Evolutionary conservation across 1,140 invertebrate species (phyloP).

Genomic region (Brachionus koreanus): DNA sequence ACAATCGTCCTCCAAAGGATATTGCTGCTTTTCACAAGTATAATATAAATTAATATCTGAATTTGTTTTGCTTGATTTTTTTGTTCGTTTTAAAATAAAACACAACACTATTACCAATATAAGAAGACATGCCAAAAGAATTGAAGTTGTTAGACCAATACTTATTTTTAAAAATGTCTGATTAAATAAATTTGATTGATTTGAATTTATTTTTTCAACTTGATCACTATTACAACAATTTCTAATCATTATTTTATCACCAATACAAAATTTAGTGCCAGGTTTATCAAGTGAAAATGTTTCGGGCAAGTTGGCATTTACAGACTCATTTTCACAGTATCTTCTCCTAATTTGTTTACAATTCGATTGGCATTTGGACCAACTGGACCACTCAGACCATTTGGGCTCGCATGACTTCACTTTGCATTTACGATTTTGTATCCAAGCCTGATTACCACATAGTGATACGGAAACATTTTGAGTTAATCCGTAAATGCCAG

Average conservation of each 20-base stretch:
- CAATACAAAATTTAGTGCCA: constrained; percentile 1
- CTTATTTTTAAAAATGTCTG: constrained; percentile 33
- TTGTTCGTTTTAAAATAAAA: background rate
- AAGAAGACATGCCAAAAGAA: background rate
- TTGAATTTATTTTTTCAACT: background rate
- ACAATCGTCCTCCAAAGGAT: constrained; percentile 5
- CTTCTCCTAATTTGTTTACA: constrained; percentile 8
- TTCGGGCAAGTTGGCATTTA: background rate
- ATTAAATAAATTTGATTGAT: background rate
- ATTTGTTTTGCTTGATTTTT: background rate
- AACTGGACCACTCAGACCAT: constrained; percentile 31
- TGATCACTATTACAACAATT: background rate
- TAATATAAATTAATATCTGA: constrained; percentile 40
- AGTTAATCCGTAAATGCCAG: background rate
- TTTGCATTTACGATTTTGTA: background rate
- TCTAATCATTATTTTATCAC: constrained; percentile 14
- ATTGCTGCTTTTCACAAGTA: constrained; percentile 41
- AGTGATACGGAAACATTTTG: constrained; percentile 16
- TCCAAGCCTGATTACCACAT: background rate
- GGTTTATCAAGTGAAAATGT: constrained; percentile 14
- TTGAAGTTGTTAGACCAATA: constrained; percentile 1
- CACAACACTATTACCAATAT: background rate
- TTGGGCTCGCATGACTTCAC: background rate
- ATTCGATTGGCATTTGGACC: background rate
- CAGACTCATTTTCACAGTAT: constrained; percentile 17